Conservation (phyloP, 1,140 invertebrate species). For the Pararge aegeria region DNA sequence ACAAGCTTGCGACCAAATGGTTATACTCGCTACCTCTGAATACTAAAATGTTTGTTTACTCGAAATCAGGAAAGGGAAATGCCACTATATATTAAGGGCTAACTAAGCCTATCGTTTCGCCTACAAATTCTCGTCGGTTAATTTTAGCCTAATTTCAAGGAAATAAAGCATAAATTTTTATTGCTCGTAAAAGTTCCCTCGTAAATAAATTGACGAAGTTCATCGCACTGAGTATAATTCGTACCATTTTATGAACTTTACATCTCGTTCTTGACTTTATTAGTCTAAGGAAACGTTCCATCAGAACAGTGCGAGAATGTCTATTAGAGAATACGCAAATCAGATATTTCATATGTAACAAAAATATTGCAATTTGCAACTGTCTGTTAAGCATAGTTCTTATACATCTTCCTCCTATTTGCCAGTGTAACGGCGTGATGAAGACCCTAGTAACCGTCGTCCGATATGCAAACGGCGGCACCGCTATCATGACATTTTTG, state of each 20-base stretch:
- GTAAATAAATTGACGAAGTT: conserved; percentile 43
- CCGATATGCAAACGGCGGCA: no score
- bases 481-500: no score
- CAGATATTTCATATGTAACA: no score
- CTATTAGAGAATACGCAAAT: no score
- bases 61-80: neutral
- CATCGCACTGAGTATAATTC: conserved; percentile 33
- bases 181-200: conserved; percentile 38
- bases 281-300: conserved; percentile 12
- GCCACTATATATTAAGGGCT: neutral
- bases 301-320: no score
- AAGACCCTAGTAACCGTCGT: no score
- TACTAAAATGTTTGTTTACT: neutral
- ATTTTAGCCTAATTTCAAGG: conserved; percentile 39
- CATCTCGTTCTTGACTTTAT: conserved; percentile 29
- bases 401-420: no score
- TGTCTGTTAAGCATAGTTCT: no score
- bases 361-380: no score
- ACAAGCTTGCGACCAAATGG: no score
- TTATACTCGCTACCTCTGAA: no score
- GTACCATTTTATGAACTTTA: conserved; percentile 35
- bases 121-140: conserved; percentile 17
- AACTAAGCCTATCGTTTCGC: neutral
- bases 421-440: no score
- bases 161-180: conserved; percentile 45